phyloP scores from a whole-genome alignment of 2,888 invertebrate species.

The Protula sp. region DNA sequence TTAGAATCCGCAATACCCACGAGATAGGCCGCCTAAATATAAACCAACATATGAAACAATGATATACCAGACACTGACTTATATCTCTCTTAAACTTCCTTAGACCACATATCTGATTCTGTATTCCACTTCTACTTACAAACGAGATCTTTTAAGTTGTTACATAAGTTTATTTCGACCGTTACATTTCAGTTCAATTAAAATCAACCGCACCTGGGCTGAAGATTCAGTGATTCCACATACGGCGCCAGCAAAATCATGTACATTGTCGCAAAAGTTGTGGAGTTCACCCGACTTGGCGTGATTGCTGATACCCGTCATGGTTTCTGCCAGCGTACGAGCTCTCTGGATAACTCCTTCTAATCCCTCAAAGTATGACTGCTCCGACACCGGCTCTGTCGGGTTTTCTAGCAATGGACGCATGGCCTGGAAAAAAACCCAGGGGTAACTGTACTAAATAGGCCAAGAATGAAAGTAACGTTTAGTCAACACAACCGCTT shows the following conservation, averaged over 20 bases:
- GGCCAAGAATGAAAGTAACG: neutral
- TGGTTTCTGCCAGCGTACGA: slow-evolving; percentile 62
- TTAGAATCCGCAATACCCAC: slow-evolving; percentile 88
- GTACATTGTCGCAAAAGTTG: slow-evolving; percentile 77
- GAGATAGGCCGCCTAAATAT: slow-evolving; percentile 73
- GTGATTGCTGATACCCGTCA: slow-evolving; percentile 84
- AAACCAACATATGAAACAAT: too few relatives aligned
- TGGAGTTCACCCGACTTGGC: slow-evolving; percentile 81
- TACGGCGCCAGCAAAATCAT: slow-evolving; percentile 78
- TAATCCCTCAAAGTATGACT: slow-evolving; percentile 87
- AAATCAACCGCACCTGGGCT: neutral
- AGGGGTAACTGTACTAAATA: slow-evolving; percentile 26
- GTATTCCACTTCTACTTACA: too few relatives aligned
- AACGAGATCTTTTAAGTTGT: too few relatives aligned
- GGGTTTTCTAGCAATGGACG: slow-evolving; percentile 77
- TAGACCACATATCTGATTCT: too few relatives aligned
- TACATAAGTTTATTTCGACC: too few relatives aligned
- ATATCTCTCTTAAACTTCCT: too few relatives aligned
- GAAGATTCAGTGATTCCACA: slow-evolving; percentile 63
- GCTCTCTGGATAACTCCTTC: slow-evolving; percentile 63
- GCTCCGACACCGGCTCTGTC: slow-evolving; percentile 79
- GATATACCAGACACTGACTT: too few relatives aligned
- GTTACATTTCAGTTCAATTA: too few relatives aligned
- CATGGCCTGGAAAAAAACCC: too few relatives aligned
- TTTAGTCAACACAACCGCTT: too few relatives aligned